Conservation (phyloP, 2,888 invertebrate species). For the Copidosoma aretas region DNA sequence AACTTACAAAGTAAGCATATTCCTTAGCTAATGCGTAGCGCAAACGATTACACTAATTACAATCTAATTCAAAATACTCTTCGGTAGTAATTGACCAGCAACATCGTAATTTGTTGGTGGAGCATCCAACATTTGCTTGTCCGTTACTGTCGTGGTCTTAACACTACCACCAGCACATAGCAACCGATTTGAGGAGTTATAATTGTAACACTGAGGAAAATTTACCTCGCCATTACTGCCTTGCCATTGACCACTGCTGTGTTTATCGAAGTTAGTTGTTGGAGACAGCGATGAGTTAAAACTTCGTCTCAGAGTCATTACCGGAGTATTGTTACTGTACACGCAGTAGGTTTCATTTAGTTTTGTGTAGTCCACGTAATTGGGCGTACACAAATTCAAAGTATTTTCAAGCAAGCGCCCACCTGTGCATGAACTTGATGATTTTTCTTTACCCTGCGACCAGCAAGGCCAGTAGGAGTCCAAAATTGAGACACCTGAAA, state of each 20-base stretch:
- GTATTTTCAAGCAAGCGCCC: slow-evolving; percentile 37
- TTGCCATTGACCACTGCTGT: no score
- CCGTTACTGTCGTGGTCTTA: slow-evolving; percentile 39
- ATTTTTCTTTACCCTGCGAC: slow-evolving; percentile 20
- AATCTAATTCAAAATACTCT: no score
- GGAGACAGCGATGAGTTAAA: slow-evolving; percentile 13
- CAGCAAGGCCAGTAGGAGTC: slow-evolving; percentile 45
- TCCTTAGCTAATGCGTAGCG: no score
- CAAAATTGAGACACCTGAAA: slow-evolving; percentile 32
- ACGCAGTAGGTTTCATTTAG: slow-evolving; percentile 55
- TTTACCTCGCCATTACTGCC: no score
- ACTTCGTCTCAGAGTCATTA: slow-evolving; percentile 44
- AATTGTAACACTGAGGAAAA: slow-evolving; percentile 34
- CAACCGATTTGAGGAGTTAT: slow-evolving; percentile 49
- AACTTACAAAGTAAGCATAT: no score
- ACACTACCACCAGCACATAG: slow-evolving; percentile 41
- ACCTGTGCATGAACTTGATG: slow-evolving; percentile 13
- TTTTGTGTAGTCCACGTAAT: slow-evolving; percentile 48
- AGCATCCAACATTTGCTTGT: slow-evolving; percentile 14
- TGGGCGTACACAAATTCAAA: slow-evolving; percentile 37
- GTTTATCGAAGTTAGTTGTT: no score
- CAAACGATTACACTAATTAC: no score
- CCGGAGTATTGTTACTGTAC: slow-evolving; percentile 55
- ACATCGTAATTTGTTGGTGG: no score
- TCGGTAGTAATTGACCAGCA: no score